These are phyloP conservation scores for Paedocypris micromegethes DNA, from an alignment of 2,797 vertebrate species.

Conservation along the genomic window DNA sequence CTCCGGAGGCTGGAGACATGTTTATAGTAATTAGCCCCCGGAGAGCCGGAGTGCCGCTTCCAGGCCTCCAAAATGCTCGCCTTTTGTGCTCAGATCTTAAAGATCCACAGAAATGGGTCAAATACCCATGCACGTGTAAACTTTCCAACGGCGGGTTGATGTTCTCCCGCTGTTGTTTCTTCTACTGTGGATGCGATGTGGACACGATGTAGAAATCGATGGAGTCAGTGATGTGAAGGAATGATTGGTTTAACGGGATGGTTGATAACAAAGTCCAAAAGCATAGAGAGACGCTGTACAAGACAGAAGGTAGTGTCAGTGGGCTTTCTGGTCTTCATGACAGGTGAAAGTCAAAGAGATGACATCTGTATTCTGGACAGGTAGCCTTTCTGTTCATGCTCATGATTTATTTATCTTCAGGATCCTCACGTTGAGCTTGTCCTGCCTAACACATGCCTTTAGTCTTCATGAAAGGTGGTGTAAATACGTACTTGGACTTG, in stretches of 20 bases:
- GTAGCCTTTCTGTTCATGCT: constrained; percentile 15
- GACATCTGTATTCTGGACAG: constrained; percentile 38
- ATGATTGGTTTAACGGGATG: constrained; percentile 15
- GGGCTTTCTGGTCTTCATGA: constrained; percentile 19
- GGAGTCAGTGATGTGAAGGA: constrained; percentile 9
- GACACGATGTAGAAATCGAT: background rate
- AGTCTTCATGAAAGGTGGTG: background rate
- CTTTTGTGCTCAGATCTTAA: constrained; percentile 1
- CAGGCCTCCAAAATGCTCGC: constrained; percentile 19
- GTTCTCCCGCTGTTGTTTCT: too few relatives aligned
- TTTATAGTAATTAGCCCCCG: constrained; percentile 46
- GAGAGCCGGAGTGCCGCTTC: constrained; percentile 37
- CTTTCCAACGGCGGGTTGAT: background rate
- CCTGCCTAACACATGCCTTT: background rate
- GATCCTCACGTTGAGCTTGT: constrained; percentile 4
- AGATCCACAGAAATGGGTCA: constrained; percentile 23
- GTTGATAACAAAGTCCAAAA: constrained; percentile 6
- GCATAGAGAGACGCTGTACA: background rate
- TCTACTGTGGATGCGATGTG: too few relatives aligned
- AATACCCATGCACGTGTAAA: constrained; percentile 1
- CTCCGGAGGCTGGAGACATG: constrained; percentile 37
- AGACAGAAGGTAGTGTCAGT: constrained; percentile 3
- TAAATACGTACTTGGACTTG: too few relatives aligned
- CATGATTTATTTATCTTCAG: constrained; percentile 30
- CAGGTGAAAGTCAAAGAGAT: constrained; percentile 24